A percentile compares a stretch with the other conserved stretches of the same genome.
phyloP scores from a whole-genome alignment of 1,140 invertebrate genomes.

The Panagrolaimus sp. region DNA sequence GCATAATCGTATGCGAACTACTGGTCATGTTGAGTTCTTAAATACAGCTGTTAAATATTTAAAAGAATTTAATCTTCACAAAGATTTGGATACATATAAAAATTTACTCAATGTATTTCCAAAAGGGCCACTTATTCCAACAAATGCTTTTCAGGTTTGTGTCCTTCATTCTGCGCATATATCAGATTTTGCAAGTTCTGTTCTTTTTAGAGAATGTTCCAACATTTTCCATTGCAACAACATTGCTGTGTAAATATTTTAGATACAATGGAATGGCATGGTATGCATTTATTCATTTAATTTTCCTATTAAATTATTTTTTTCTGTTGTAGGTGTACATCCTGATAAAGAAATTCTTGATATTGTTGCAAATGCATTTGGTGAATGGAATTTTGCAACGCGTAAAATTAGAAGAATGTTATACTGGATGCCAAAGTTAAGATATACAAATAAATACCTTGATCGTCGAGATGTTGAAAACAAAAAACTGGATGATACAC shows the following conservation, averaged over 20 bases:
- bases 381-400: constrained; percentile 70
- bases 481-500: constrained; percentile 65
- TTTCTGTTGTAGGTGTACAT: constrained; percentile 73
- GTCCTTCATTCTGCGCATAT: constrained; percentile 63
- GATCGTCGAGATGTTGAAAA: constrained; percentile 66
- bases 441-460: constrained; percentile 79
- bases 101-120: constrained; percentile 81
- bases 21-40: constrained; percentile 87
- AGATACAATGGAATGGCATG: constrained; percentile 81
- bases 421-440: constrained; percentile 98
- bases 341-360: constrained; percentile 80
- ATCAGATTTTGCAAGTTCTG: too few species aligned
- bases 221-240: constrained; percentile 90
- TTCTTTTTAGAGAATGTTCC: constrained; percentile 62
- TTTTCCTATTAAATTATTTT: constrained; percentile 17
- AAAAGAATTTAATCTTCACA: constrained; percentile 76
- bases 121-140: constrained; percentile 78
- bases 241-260: constrained; percentile 78
- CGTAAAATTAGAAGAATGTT: constrained; percentile 81
- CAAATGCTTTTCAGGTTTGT: constrained; percentile 70
- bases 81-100: constrained; percentile 86
- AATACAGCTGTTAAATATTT: constrained; percentile 77
- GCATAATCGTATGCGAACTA: constrained; percentile 37
- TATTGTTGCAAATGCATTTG: constrained; percentile 77
- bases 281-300: constrained; percentile 60